Evolutionary conservation across 1,140 invertebrate genomes (phyloP).

Genomic region (Orchestia grillus): DNA sequence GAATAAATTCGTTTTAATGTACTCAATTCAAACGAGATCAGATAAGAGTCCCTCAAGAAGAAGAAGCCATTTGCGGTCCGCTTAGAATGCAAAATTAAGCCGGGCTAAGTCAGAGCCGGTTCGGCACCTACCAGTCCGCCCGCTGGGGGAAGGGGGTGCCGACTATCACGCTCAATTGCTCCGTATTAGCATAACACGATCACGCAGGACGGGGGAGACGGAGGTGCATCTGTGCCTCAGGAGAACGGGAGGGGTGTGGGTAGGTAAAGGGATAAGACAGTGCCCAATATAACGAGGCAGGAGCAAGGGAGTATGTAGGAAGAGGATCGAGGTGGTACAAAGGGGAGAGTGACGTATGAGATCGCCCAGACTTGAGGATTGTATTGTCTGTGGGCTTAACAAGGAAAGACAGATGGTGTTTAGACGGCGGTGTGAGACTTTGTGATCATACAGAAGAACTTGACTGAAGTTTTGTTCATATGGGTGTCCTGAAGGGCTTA

Average conservation of each 20-base stretch:
- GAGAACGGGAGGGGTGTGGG: not conserved
- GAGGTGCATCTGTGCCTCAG: not conserved
- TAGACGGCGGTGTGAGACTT: not conserved
- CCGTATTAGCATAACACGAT: conserved; percentile 48
- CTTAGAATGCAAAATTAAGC: conserved; percentile 1
- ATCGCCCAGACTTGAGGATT: not conserved
- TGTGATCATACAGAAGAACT: not conserved
- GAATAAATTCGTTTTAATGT: not conserved
- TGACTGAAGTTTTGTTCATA: not conserved
- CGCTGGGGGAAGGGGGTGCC: not conserved
- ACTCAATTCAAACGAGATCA: not conserved
- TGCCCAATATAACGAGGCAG: no score
- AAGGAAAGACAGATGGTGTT: not conserved
- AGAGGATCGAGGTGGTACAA: not conserved
- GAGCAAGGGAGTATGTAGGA: no score
- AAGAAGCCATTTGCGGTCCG: not conserved
- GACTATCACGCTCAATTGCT: conserved; percentile 50
- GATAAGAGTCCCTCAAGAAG: not conserved
- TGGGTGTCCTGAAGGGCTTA: not conserved
- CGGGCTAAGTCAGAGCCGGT: not conserved
- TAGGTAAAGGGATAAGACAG: not conserved
- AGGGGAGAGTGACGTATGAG: not conserved
- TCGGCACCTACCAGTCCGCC: not conserved
- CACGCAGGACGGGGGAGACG: not conserved
- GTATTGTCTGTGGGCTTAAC: not conserved